Conservation (phyloP, 2,888 invertebrate species). For the Penaeus monodon region DNA sequence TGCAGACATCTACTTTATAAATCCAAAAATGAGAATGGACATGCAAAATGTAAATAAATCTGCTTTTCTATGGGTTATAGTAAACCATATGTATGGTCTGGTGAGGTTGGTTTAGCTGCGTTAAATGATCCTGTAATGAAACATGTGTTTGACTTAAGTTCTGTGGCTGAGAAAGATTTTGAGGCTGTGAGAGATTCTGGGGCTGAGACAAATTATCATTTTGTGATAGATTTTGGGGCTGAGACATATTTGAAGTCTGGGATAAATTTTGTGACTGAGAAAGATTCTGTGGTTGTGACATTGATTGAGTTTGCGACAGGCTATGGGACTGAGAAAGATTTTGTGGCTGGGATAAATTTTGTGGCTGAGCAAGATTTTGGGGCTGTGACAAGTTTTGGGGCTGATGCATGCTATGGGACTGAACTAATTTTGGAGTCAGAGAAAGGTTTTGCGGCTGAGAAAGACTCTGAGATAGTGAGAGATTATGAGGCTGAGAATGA, state of each 20-base stretch:
- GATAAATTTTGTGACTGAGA: slow-evolving; percentile 27
- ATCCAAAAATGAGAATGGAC: neutral
- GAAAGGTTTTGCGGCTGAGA: slow-evolving; percentile 36
- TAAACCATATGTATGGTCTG: slow-evolving; percentile 49
- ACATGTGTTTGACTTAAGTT: slow-evolving; percentile 37
- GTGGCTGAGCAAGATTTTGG: slow-evolving; percentile 51
- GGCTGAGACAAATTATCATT: slow-evolving; percentile 34
- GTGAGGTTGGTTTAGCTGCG: slow-evolving; percentile 31
- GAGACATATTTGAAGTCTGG: slow-evolving; percentile 54
- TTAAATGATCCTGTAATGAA: slow-evolving; percentile 36
- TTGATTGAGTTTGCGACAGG: slow-evolving; percentile 14
- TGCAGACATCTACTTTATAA: neutral
- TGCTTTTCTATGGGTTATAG: slow-evolving; percentile 28
- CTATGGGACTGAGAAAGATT: slow-evolving; percentile 41
- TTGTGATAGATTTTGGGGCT: slow-evolving; percentile 47
- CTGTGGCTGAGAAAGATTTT: slow-evolving; percentile 46
- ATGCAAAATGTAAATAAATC: neutral
- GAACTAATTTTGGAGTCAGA: slow-evolving; percentile 25
- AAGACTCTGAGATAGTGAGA: slow-evolving; percentile 35
- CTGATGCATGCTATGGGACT: slow-evolving; percentile 35
- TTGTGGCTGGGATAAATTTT: slow-evolving; percentile 53
- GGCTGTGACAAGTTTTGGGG: slow-evolving; percentile 52
- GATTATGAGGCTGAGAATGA: slow-evolving; percentile 50
- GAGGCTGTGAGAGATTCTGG: slow-evolving; percentile 44
- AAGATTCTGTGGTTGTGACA: slow-evolving; percentile 50